phyloP scores from a whole-genome alignment of 2,888 invertebrate species.

The Calameuta filiformis region DNA sequence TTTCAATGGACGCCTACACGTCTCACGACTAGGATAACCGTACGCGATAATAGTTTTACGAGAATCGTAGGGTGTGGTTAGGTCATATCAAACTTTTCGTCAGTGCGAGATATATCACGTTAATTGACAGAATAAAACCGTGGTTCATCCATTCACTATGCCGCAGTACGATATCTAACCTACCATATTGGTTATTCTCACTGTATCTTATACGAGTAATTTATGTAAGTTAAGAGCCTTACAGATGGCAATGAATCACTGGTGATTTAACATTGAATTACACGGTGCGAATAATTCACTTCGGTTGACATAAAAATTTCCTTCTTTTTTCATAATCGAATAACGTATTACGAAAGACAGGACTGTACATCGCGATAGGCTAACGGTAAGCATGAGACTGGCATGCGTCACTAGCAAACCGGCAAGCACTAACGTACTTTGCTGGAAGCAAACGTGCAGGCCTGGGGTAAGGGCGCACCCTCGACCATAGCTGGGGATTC shows the following conservation, averaged over 20 bases:
- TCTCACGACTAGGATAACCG: background rate
- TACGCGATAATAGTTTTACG: background rate
- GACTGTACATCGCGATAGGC: background rate
- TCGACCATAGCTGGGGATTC: constrained; percentile 34
- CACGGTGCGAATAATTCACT: background rate
- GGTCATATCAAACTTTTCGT: background rate
- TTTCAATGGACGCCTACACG: background rate
- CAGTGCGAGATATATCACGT: background rate
- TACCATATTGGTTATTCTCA: background rate
- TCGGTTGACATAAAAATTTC: background rate
- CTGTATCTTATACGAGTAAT: background rate
- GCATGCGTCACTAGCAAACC: constrained; percentile 18
- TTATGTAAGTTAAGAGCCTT: background rate
- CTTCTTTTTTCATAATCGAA: background rate
- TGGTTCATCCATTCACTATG: background rate
- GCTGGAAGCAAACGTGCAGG: constrained; percentile 35
- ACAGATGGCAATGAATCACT: background rate
- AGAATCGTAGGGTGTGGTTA: background rate
- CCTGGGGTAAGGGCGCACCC: constrained; percentile 29
- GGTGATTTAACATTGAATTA: background rate
- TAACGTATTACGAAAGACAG: background rate
- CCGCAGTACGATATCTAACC: background rate
- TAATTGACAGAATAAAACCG: background rate
- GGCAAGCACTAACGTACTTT: constrained; percentile 47
- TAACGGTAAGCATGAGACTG: background rate